Evolutionary conservation across 2,797 vertebrate genomes (phyloP), one percentile per base, ranked within the genome.

Genomic region (Cercopithecus hamlyni): DNA sequence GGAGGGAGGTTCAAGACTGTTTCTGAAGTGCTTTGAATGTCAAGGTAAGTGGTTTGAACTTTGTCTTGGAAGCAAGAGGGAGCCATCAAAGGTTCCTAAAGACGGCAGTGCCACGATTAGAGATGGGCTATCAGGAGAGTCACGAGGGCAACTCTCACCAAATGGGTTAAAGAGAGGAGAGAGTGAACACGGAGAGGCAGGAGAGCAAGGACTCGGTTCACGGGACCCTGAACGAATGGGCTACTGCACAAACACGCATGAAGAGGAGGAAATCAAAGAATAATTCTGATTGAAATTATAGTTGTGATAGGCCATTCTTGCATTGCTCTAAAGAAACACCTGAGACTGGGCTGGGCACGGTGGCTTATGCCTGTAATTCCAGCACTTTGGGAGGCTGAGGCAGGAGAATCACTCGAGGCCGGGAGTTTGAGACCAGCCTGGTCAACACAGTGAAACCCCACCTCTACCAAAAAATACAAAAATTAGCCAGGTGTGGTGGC

Each of bases 171-270:
- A 52, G 72, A 39, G 33, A 48, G 55, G 24, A 33, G 5, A 52
- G 19, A 17, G 58, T 0, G 9, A 55, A 4, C 12, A 24, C 1
- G 2, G 50, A 5, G 0, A 58, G 22, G 83, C 36, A 5, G 70
- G n/a, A 2, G 3, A 33, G 67, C 22, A 1, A 7, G n/a, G 22
- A 0, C n/a, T 2, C 1, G 2, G 1, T 1, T 4, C 17, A 19
- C 70, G 33, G 77, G n/a, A 7, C 39, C 90, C 79, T 13, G 30
- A 73, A 4, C 0, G 20, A 30, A 22, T 2, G 7, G 41, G 36
- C 14, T 12, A 1, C 22, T 2, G 26, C 70, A 67, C 20, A 15
- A 67, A 4, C 0, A 19, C 0, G 0, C 0, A 0, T 0, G 24
- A 79, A 36, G 58, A 43, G 73, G 57, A 87, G 30, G 39, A 55